Conservation (phyloP, 1,140 invertebrate genomes). For the Acromyrmex echinatior region DNA sequence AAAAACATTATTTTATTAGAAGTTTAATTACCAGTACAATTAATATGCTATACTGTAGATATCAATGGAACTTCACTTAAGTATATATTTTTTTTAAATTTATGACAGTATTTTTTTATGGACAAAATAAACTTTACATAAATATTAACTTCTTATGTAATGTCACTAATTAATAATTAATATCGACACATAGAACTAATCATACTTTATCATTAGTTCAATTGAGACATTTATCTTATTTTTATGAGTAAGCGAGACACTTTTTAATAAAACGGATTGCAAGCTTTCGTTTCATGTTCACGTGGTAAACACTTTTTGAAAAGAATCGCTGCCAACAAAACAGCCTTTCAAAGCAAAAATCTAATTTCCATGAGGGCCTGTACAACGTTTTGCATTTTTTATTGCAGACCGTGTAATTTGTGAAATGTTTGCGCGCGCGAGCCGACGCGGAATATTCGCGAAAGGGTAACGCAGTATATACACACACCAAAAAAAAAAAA, state of each 20-base stretch:
- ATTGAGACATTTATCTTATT: not conserved
- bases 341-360: constrained; percentile 60
- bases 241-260: not conserved
- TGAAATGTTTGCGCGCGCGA: constrained; percentile 59
- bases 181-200: too few relatives aligned
- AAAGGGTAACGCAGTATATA: constrained; percentile 37
- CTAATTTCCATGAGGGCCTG: constrained; percentile 59
- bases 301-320: constrained; percentile 49
- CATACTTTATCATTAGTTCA: too few relatives aligned
- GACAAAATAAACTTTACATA: too few relatives aligned
- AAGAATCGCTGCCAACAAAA: constrained; percentile 59
- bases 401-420: constrained; percentile 62
- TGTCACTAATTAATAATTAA: too few relatives aligned
- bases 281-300: constrained; percentile 15
- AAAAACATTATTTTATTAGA: too few relatives aligned
- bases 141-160: too few relatives aligned
- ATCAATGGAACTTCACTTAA: too few relatives aligned
- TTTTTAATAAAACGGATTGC: constrained; percentile 55
- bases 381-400: constrained; percentile 62
- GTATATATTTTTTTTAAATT: too few relatives aligned
- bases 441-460: constrained; percentile 50
- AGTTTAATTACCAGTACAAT: too few relatives aligned
- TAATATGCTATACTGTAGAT: too few relatives aligned
- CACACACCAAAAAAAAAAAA: constrained; percentile 26
- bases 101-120: too few relatives aligned